A percentile compares a stretch with the other conserved stretches of the same genome.
phyloP scores from a whole-genome alignment of 1,140 invertebrate species.

The Parasteatoda tepidariorum region DNA sequence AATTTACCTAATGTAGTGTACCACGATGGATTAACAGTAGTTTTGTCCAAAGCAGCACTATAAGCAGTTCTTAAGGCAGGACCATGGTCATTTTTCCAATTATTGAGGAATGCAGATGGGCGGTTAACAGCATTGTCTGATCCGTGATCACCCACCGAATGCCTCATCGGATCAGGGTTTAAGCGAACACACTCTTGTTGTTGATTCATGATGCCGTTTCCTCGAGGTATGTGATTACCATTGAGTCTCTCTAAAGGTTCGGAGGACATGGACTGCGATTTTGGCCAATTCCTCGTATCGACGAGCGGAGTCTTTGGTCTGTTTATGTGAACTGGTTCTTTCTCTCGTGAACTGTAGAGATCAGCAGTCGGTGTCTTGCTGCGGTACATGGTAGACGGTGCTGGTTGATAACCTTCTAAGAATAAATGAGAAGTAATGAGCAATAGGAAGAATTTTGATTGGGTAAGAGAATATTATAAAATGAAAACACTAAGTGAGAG shows the following conservation, averaged over 20 bases:
- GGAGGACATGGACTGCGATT: not conserved
- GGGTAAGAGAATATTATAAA: not conserved
- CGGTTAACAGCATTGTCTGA: conserved; percentile 5
- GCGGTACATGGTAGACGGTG: conserved; percentile 67
- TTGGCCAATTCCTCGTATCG: conserved; percentile 74
- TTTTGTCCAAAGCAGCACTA: conserved; percentile 41
- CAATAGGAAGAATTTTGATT: not conserved
- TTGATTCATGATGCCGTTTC: not conserved
- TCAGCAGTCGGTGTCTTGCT: conserved; percentile 93
- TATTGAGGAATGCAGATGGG: conserved; percentile 18
- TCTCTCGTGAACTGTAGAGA: conserved; percentile 78
- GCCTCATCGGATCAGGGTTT: conserved; percentile 6
- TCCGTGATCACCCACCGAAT: conserved; percentile 1
- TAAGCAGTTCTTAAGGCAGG: conserved; percentile 47
- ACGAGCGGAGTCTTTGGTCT: conserved; percentile 83
- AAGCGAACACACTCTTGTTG: not conserved
- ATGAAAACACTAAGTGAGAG: too few relatives aligned
- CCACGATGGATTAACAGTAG: conserved; percentile 52
- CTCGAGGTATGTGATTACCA: not conserved
- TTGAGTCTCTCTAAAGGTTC: conserved; percentile 19
- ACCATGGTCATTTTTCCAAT: conserved; percentile 36
- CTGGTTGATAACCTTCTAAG: conserved; percentile 14
- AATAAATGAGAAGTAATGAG: not conserved
- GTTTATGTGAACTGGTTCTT: conserved; percentile 75
- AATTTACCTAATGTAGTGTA: conserved; percentile 51